Percentiles rank a stretch among this genome's conserved stretches.
Evolutionary conservation across 2,113 vertebrate species (phyloP).

Genomic region (Fregetta grallaria): DNA sequence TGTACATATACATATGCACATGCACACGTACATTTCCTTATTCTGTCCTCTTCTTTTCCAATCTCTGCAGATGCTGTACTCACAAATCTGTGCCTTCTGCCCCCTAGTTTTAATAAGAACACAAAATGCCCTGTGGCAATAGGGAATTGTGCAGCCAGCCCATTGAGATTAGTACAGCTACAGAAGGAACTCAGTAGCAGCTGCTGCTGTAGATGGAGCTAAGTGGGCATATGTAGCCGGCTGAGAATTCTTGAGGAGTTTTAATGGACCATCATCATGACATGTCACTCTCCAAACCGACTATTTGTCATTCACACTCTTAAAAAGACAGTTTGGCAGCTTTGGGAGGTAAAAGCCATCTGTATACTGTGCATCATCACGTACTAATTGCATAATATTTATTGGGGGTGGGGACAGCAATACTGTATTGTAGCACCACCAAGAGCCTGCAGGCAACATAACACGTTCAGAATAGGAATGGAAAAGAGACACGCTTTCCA

Average conservation of each 20-base stretch:
- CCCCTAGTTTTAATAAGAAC: conserved; percentile 14
- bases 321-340: conserved; percentile 53
- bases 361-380: neutral
- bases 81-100: neutral
- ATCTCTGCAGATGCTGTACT: neutral
- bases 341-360: conserved; percentile 39
- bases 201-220: conserved; percentile 37
- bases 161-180: conserved; percentile 32
- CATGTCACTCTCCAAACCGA: conserved; percentile 39
- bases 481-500: neutral
- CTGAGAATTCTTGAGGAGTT: conserved; percentile 29
- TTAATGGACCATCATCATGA: conserved; percentile 51
- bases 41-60: neutral
- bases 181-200: conserved; percentile 22
- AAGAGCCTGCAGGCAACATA: conserved; percentile 15
- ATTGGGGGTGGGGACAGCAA: neutral
- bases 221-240: conserved; percentile 10
- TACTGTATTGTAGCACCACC: conserved; percentile 43
- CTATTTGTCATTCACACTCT: conserved; percentile 42
- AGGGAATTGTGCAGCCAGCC: conserved; percentile 31
- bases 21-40: accelerated
- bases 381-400: conserved; percentile 39
- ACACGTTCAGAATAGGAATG: neutral
- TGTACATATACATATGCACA: no score
- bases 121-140: neutral